Evolutionary conservation across 2,888 invertebrate species (phyloP).

Genomic region (Epinotia demarniana): DNA sequence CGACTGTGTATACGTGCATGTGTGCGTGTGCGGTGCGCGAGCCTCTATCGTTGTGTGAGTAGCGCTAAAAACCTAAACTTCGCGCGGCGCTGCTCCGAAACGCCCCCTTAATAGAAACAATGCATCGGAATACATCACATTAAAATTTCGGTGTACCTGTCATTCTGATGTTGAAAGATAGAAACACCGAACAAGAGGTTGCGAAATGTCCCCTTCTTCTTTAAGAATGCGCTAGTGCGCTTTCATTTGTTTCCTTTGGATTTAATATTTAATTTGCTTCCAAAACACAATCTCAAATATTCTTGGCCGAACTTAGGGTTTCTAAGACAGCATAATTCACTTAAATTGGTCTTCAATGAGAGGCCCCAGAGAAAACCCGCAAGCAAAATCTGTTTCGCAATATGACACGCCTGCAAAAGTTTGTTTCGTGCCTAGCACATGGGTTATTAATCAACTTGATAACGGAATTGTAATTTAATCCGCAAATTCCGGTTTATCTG

Average conservation of each 20-base stretch:
- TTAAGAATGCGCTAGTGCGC: too few relatives aligned
- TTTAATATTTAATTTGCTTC: background rate
- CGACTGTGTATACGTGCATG: too few relatives aligned
- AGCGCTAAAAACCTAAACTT: too few relatives aligned
- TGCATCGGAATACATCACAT: too few relatives aligned
- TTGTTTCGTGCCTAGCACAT: conserved; percentile 43
- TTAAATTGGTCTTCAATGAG: background rate
- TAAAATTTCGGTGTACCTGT: too few relatives aligned
- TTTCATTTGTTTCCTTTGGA: background rate
- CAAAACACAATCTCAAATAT: background rate
- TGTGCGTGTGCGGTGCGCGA: too few relatives aligned
- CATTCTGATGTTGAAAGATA: too few relatives aligned
- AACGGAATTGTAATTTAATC: conserved; percentile 74
- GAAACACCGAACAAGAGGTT: too few relatives aligned
- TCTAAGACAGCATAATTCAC: background rate
- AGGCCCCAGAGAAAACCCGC: conserved; percentile 4
- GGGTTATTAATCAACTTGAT: conserved; percentile 69
- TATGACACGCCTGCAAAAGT: conserved; percentile 27
- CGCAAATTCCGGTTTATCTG: conserved; percentile 74
- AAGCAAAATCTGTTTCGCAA: conserved; percentile 17
- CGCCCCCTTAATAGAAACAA: too few relatives aligned
- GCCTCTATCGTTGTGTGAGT: too few relatives aligned
- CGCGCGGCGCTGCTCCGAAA: too few relatives aligned
- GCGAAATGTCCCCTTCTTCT: too few relatives aligned
- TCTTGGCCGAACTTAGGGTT: background rate